Conservation (phyloP, 2,888 invertebrate genomes). For the Meta bourneti region DNA sequence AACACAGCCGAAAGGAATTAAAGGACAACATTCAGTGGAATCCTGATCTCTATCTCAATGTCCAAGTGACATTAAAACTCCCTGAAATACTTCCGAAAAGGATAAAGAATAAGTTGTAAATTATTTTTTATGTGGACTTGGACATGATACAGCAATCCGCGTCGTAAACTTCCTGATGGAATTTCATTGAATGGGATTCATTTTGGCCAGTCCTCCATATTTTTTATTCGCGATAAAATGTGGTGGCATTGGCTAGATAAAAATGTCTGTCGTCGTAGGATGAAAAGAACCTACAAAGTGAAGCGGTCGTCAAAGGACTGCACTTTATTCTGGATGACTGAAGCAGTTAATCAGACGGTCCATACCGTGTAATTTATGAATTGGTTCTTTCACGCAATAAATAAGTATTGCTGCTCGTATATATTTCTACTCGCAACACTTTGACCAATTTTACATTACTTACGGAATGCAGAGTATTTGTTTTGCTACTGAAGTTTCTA, state of each 20-base stretch:
- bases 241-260: not conserved
- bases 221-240: not conserved
- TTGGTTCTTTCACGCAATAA: not conserved
- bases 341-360: too few species aligned
- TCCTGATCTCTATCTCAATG: not conserved
- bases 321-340: not conserved
- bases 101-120: conserved; percentile 9
- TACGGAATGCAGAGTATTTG: too few species aligned
- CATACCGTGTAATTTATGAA: not conserved
- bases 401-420: not conserved
- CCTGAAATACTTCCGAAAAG: conserved; percentile 2
- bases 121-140: conserved; percentile 10
- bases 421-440: too few species aligned
- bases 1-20: not conserved
- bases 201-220: not conserved
- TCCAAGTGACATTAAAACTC: not conserved
- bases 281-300: not conserved
- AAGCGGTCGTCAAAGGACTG: not conserved
- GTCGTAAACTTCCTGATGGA: not conserved
- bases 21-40: not conserved
- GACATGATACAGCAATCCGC: not conserved
- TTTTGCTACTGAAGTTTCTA: too few species aligned
- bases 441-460: too few species aligned
- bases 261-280: too few species aligned
- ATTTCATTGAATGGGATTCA: not conserved